Evolutionary conservation across 1,140 invertebrate species (phyloP), one percentile per base, ranked within the genome.

Genomic region (Catajapyx aquilonaris): DNA sequence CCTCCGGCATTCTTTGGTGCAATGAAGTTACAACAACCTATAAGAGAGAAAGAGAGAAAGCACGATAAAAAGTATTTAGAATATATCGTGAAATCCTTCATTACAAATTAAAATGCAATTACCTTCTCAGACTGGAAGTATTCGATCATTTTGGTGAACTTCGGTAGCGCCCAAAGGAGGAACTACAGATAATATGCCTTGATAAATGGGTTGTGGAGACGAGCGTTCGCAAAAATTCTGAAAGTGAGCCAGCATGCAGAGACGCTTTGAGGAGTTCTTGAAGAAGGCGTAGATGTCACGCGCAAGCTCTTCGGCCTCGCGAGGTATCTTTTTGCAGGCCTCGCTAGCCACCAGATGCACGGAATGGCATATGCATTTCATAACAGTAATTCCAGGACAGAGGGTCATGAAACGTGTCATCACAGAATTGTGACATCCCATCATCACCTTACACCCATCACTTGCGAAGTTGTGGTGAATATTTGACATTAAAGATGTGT

Each of bases 391-490:
- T 34, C 51, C n/a, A 34, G 51, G 48, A 34, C 48, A 47, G 23
- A 50, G 45, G 35, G 42, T 41, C 37, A 45, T 41, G 10, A 55
- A 41, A 19, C 39, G 25, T 5, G 40, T 46, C 3, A 40, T 18
- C 34, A 54, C 28, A 25, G 53, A 59, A 39, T 59, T 44, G 31
- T 53, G 18, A 4, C 19, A 23, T 11, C 52, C 54, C 18, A 57
- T 44, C 53, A 57, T 59, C 13, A 48, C 47, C 33, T 52, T 58
- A 4, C 54, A 51, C 9, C 54, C 51, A 51, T 59, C 56, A 20
- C 48, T 46, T 5, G 50, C 52, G 52, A 55, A 59, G n/a, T n/a
- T n/a, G n/a, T n/a, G n/a, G n/a, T n/a, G n/a, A n/a, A n/a, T n/a
- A n/a, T n/a, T n/a, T n/a, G n/a, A n/a, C n/a, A n/a, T n/a, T n/a